Evolutionary conservation across 2,888 invertebrate genomes (phyloP), one percentile per base, ranked within the genome.

Genomic region (Bombylius discolor): DNA sequence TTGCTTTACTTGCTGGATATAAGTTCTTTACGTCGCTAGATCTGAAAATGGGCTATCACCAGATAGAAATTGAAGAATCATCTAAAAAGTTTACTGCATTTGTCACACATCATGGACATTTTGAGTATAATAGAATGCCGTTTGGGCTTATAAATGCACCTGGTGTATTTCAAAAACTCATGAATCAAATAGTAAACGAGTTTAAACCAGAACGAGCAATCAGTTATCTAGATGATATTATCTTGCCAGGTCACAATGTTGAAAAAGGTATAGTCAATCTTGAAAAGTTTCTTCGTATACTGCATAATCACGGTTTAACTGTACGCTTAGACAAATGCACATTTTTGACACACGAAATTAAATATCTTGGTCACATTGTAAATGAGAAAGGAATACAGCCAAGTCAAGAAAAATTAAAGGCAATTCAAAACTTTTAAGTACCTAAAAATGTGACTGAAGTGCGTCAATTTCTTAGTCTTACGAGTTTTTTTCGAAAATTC

Each of bases 91-190:
- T 66, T 49, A 73, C 71, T 0, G 67, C 69, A 0, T 71, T 73
- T 53, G 65, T 68, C 0, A 74, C 70, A 0, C 67, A 67, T 0
- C 66, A 69, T 45, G 71, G 71, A 0, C 66, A 70, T 13, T 72
- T 62, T 49, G 67, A 73, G 57, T 71, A 65, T 54, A 64, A 67
- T 14, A 58, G 65, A 1, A 68, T 72, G 68, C 69, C 70, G 0
- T 75, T 73, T 54, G 71, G 70, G 4, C 61, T 73, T 0, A 59
- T 60, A 0, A 72, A 72, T 56, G 69, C 73, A 0, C 70, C 70
- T 23, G 62, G 67, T 1, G 65, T 67, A 0, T 74, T 70, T 56
- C 69, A 71, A 52, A 58, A 66, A 39, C 62, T 67, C 54, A 68
- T 72, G 52, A 64, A 68, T 49, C 56, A 61, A 33, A 60, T 66